These are phyloP conservation scores for Exaiptasia diaphana DNA, from an alignment of 64 coral and sea anemone genomes.

Conservation along the genomic window DNA sequence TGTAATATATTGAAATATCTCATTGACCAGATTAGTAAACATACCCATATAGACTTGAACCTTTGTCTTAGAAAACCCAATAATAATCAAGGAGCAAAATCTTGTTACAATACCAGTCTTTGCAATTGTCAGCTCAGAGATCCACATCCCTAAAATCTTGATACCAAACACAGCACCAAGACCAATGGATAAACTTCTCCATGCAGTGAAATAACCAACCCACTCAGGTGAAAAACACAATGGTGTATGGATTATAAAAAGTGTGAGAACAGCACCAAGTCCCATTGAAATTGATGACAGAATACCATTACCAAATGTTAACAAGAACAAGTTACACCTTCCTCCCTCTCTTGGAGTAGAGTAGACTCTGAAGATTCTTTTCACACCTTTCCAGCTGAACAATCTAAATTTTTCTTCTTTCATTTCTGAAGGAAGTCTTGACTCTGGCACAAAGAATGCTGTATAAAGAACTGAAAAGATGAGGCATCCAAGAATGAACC, in stretches of 20 bases:
- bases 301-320: constrained; percentile 18
- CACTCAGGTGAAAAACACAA: constrained; percentile 72
- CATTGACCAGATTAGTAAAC: no score
- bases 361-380: constrained; percentile 18
- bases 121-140: constrained; percentile 37
- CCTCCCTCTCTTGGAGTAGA: neutral
- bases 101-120: constrained; percentile 32
- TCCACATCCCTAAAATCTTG: constrained; percentile 38
- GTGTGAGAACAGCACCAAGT: constrained; percentile 1
- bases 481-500: constrained; percentile 59
- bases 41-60: constrained; percentile 52
- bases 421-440: neutral
- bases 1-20: no score
- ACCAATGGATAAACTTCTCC: constrained; percentile 41
- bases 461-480: constrained; percentile 13
- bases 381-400: neutral
- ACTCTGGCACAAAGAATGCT: constrained; percentile 65
- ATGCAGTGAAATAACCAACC: constrained; percentile 69
- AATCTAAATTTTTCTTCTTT: constrained; percentile 13
- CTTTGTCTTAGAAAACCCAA: constrained; percentile 35
- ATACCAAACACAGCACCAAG: constrained; percentile 66
- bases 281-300: neutral
- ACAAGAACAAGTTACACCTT: constrained; percentile 36
- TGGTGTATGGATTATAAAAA: constrained; percentile 70
- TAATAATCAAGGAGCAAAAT: neutral